Conservation (phyloP, 2,113 vertebrate species). For the Indicator maculatus region DNA sequence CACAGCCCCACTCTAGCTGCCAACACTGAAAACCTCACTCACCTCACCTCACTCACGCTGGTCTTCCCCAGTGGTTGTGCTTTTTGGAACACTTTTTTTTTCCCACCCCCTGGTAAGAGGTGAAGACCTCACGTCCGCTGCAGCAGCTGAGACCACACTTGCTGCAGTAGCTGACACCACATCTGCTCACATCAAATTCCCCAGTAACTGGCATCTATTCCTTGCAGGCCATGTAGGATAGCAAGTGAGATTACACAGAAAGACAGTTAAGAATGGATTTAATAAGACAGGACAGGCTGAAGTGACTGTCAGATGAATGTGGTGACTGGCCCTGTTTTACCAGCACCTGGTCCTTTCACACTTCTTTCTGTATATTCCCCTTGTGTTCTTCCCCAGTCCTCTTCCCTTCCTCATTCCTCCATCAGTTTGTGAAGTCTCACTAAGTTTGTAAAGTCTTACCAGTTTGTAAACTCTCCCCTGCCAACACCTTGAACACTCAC, state of each 20-base stretch:
- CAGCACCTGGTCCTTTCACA: background rate
- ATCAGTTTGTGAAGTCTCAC: no score
- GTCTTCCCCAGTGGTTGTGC: accelerated
- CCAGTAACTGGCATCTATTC: background rate
- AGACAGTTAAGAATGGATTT: background rate
- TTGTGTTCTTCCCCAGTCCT: accelerated
- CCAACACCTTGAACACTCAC: background rate
- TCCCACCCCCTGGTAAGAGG: no score
- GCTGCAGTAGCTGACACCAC: background rate
- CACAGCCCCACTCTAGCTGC: background rate
- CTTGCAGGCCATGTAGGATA: background rate
- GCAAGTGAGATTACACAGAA: no score
- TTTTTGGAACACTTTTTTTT: no score
- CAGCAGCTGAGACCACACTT: no score
- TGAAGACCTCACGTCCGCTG: no score
- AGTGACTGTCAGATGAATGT: background rate
- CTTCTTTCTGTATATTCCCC: background rate
- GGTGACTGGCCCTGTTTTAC: background rate
- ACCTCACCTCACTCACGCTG: accelerated
- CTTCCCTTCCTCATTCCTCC: background rate
- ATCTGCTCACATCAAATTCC: background rate
- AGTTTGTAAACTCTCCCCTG: no score
- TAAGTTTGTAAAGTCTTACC: no score
- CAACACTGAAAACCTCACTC: background rate
- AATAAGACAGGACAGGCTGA: no score